These are phyloP conservation scores for Sebastes paucispinis DNA, from an alignment of 2,797 vertebrate species.

Conservation along the genomic window DNA sequence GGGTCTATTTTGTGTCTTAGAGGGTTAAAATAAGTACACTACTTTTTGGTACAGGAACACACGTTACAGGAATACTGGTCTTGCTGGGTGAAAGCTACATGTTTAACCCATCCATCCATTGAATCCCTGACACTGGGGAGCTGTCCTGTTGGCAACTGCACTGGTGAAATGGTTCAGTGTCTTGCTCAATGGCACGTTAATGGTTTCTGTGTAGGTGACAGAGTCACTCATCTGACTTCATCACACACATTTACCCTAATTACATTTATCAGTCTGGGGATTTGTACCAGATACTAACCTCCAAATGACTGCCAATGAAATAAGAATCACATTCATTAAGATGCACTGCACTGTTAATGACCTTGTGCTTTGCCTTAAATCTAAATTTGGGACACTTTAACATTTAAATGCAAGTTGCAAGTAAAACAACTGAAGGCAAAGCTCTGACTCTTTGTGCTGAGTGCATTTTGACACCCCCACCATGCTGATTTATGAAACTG, in stretches of 20 bases:
- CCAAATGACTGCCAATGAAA: background rate
- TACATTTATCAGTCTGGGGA: background rate
- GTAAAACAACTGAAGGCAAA: background rate
- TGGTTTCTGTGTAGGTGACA: background rate
- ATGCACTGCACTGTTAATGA: background rate
- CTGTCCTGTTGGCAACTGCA: background rate
- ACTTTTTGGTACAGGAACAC: no score
- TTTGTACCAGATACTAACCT: background rate
- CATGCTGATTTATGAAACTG: background rate
- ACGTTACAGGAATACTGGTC: no score
- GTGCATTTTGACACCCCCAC: background rate
- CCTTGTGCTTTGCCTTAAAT: background rate
- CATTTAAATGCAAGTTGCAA: background rate
- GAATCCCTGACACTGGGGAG: background rate
- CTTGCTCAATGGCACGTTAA: background rate
- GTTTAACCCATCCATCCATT: no score
- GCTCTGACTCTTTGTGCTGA: background rate
- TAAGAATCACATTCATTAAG: background rate
- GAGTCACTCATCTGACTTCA: background rate
- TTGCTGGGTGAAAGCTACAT: no score
- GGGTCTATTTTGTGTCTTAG: no score
- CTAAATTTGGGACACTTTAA: background rate
- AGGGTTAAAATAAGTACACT: no score
- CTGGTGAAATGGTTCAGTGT: background rate
- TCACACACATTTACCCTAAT: background rate